Evolutionary conservation across 2,888 invertebrate genomes (phyloP).

Genomic region (Gymnocheta viridis): DNA sequence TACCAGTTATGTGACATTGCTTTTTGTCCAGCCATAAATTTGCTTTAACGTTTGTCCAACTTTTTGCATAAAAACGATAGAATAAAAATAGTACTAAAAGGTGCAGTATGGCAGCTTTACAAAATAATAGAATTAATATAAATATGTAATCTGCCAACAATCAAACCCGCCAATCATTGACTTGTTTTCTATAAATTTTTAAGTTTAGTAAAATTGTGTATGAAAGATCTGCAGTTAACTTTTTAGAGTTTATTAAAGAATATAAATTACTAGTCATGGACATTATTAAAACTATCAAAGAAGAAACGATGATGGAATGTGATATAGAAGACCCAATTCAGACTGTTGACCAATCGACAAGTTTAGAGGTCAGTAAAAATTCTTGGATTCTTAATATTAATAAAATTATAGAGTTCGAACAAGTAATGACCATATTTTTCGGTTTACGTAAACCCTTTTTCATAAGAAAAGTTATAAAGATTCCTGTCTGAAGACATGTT

Average conservation of each 20-base stretch:
- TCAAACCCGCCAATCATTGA: slow-evolving; percentile 9
- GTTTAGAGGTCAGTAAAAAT: neutral
- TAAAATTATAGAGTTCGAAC: too few relatives aligned
- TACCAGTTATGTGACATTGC: too few relatives aligned
- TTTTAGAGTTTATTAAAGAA: neutral
- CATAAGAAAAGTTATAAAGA: too few relatives aligned
- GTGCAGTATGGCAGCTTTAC: neutral
- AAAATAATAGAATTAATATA: neutral
- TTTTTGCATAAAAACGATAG: too few relatives aligned
- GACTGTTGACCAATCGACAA: neutral
- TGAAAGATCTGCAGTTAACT: neutral
- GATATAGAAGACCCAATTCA: neutral
- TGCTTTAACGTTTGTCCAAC: too few relatives aligned
- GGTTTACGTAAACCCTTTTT: too few relatives aligned
- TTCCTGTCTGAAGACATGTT: too few relatives aligned
- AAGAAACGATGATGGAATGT: slow-evolving; percentile 27
- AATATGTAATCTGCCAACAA: neutral
- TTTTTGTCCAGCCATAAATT: too few relatives aligned
- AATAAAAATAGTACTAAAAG: too few relatives aligned
- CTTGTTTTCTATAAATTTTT: neutral
- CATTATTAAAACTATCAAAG: too few relatives aligned
- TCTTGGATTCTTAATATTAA: neutral
- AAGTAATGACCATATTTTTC: too few relatives aligned
- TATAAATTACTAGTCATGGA: too few relatives aligned
- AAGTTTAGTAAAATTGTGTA: neutral